Evolutionary conservation across 92 coral and sea anemone species (phyloP).

Genomic region (Galaxea fascicularis): DNA sequence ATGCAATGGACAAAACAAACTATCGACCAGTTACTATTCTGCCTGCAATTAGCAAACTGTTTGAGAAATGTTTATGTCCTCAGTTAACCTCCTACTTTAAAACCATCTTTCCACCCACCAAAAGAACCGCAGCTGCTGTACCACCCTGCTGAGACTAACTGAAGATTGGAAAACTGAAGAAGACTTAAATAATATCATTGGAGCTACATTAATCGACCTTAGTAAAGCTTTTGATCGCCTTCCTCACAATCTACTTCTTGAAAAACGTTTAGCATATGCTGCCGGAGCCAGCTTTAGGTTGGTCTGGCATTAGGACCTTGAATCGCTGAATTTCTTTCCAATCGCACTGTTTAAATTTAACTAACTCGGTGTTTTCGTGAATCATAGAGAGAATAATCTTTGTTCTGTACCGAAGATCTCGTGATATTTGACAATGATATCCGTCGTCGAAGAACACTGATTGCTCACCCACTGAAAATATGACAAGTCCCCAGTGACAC

Average conservation of each 20-base stretch:
- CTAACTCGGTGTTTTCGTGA: neutral
- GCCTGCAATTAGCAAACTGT: conserved; percentile 25
- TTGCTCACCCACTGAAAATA: conserved; percentile 30
- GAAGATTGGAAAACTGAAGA: no score
- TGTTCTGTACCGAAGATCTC: conserved; percentile 9
- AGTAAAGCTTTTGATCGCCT: conserved; percentile 27
- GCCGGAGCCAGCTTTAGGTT: neutral
- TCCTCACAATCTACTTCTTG: conserved; percentile 30
- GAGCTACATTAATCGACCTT: no score
- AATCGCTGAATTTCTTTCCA: conserved; percentile 34
- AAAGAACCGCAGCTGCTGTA: no score
- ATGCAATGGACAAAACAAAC: conserved; percentile 36
- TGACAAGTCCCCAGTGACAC: conserved; percentile 57
- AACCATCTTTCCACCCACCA: no score
- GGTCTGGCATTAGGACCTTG: neutral
- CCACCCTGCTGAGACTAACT: no score
- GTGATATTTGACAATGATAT: conserved; percentile 28
- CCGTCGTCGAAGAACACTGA: conserved; percentile 50
- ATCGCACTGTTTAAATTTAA: neutral
- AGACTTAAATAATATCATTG: no score
- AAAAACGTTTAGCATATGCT: conserved; percentile 22
- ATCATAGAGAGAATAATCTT: conserved; percentile 12
- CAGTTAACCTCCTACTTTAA: conserved; percentile 18
- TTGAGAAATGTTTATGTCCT: conserved; percentile 21
- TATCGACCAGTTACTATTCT: conserved; percentile 21